phyloP scores from a whole-genome alignment of 2,113 vertebrate species.

The Anarrhichthys ocellatus region DNA sequence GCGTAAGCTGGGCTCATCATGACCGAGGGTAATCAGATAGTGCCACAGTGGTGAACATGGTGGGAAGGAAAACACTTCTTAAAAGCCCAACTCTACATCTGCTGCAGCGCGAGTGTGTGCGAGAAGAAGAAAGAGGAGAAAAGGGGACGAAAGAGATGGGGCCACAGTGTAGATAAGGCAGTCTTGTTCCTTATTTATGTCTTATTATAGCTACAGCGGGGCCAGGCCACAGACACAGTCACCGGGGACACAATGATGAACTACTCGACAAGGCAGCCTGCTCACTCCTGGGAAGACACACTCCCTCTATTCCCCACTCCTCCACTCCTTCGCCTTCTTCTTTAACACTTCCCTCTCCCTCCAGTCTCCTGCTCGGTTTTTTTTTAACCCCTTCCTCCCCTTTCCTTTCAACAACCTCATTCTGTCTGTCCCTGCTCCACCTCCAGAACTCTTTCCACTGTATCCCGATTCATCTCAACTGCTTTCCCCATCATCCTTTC shows the following conservation, averaged over 20 bases:
- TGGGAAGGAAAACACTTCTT: constrained; percentile 59
- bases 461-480: constrained; percentile 30
- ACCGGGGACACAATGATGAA: constrained; percentile 83
- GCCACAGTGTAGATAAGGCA: constrained; percentile 78
- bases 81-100: constrained; percentile 57
- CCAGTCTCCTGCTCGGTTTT: constrained; percentile 48
- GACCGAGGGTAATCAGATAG: constrained; percentile 49
- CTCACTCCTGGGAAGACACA: constrained; percentile 80
- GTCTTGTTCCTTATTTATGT: constrained; percentile 84
- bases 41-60: constrained; percentile 28
- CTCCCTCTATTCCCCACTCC: constrained; percentile 67
- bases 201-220: constrained; percentile 83
- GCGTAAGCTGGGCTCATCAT: background rate
- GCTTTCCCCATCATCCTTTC: background rate
- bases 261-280: constrained; percentile 80
- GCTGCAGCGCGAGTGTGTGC: constrained; percentile 31
- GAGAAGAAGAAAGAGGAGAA: constrained; percentile 29
- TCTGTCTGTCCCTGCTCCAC: constrained; percentile 62
- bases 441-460: background rate
- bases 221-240: constrained; percentile 83
- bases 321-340: constrained; percentile 56
- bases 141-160: constrained; percentile 68
- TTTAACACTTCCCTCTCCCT: constrained; percentile 69
- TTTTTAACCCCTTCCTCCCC: constrained; percentile 65
- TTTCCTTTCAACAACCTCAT: constrained; percentile 64